Evolutionary conservation across 1,140 invertebrate species (phyloP).

Genomic region (Pectinophora gossypiella): DNA sequence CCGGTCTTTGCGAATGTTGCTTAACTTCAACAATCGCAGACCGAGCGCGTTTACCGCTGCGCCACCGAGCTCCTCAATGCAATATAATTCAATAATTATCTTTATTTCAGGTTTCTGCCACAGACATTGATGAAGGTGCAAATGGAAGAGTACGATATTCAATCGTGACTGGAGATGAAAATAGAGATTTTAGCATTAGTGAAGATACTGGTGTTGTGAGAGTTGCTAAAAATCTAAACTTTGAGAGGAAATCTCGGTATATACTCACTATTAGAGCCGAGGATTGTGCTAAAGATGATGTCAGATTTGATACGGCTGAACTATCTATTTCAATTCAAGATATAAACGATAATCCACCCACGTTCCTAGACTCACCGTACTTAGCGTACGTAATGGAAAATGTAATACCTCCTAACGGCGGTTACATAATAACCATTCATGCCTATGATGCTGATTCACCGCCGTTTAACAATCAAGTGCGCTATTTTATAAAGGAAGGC

Average conservation of each 20-base stretch:
- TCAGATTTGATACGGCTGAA: conserved; percentile 83
- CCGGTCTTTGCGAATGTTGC: no score
- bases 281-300: conserved; percentile 85
- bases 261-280: conserved; percentile 90
- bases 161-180: conserved; percentile 91
- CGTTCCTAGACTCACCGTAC: conserved; percentile 94
- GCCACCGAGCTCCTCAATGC: no score
- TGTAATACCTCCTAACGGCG: conserved; percentile 84
- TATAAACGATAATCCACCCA: conserved; percentile 96
- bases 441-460: conserved; percentile 94
- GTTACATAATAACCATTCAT: conserved; percentile 87
- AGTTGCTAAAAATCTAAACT: conserved; percentile 94
- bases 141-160: conserved; percentile 93
- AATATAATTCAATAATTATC: no score
- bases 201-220: conserved; percentile 92
- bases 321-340: conserved; percentile 86
- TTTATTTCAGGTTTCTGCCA: conserved; percentile 86
- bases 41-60: no score
- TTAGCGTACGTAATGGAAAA: conserved; percentile 95
- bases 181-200: conserved; percentile 92
- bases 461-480: conserved; percentile 90
- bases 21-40: no score
- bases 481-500: conserved; percentile 94
- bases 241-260: conserved; percentile 91
- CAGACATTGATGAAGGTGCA: conserved; percentile 91